A percentile compares a stretch with the other conserved stretches of the same genome.
Evolutionary conservation across 2,888 invertebrate genomes (phyloP).

Genomic region (Branchinecta sandiegonensis): DNA sequence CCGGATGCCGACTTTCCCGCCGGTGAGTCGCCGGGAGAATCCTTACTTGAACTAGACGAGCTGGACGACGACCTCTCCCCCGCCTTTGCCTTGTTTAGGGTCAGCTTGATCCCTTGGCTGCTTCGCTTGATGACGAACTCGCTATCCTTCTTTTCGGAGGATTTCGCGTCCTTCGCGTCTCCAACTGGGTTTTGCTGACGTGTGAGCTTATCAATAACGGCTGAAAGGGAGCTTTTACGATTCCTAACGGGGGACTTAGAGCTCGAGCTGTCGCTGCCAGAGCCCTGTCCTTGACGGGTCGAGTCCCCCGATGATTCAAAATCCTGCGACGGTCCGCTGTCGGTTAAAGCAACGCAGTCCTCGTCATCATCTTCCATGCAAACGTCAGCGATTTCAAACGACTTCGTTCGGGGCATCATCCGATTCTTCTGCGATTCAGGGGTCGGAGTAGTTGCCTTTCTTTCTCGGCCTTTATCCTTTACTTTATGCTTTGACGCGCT

Average conservation of each 20-base stretch:
- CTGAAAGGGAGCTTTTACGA: slow-evolving; percentile 58
- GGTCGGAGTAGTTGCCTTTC: slow-evolving; percentile 7
- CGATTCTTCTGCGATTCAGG: slow-evolving; percentile 9
- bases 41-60: slow-evolving; percentile 31
- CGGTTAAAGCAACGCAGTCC: slow-evolving; percentile 23
- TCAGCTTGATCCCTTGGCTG: slow-evolving; percentile 76
- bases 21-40: slow-evolving; percentile 29
- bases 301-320: slow-evolving; percentile 10
- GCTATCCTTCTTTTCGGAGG: slow-evolving; percentile 24
- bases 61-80: slow-evolving; percentile 46
- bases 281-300: not conserved
- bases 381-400: slow-evolving; percentile 20
- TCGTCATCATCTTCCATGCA: slow-evolving; percentile 17
- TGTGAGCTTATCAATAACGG: slow-evolving; percentile 73
- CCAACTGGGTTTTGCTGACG: slow-evolving; percentile 42
- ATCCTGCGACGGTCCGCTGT: not conserved
- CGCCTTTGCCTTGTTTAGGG: slow-evolving; percentile 62
- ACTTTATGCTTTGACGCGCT: slow-evolving; percentile 17
- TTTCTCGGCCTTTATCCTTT: slow-evolving; percentile 13
- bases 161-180: slow-evolving; percentile 17
- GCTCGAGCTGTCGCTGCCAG: slow-evolving; percentile 13
- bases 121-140: slow-evolving; percentile 49
- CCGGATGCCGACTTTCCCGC: slow-evolving; percentile 46
- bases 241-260: slow-evolving; percentile 39
- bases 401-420: slow-evolving; percentile 21